phyloP scores from a whole-genome alignment of 1,140 invertebrate genomes.

The Sarcophaga peregrina region DNA sequence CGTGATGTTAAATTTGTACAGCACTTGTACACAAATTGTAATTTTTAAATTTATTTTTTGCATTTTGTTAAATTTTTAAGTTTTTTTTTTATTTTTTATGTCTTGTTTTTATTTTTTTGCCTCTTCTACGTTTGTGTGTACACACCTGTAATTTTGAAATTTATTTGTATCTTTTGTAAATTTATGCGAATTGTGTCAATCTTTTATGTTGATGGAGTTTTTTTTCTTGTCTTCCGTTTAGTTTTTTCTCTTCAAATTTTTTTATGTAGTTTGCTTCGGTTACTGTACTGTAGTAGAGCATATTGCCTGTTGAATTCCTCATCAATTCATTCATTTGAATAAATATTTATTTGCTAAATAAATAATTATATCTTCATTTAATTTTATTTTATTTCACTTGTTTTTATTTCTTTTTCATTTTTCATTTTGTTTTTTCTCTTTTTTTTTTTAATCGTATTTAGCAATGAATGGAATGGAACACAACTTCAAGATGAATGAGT shows the following conservation, averaged over 20 bases:
- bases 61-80: too few species aligned
- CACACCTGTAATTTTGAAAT: neutral
- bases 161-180: conserved; percentile 19
- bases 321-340: conserved; percentile 5
- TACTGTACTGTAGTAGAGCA: neutral
- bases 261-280: neutral
- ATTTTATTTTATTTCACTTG: neutral
- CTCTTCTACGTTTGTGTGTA: neutral
- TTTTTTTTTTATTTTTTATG: neutral
- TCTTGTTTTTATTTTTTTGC: neutral
- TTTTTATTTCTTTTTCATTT: neutral
- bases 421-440: neutral
- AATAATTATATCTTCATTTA: conserved; percentile 5
- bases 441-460: neutral
- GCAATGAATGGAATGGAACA: neutral
- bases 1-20: neutral
- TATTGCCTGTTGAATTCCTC: neutral
- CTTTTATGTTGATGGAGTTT: conserved; percentile 11
- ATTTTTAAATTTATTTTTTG: too few species aligned
- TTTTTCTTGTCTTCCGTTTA: neutral
- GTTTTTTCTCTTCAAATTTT: neutral
- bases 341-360: conserved; percentile 16
- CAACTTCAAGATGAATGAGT: conserved; percentile 1
- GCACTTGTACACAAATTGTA: neutral
- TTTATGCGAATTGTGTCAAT: conserved; percentile 27